These are phyloP conservation scores for Echinarachnius parma DNA, from an alignment of 53 echinoderm and acorn worm species.

Conservation along the genomic window DNA sequence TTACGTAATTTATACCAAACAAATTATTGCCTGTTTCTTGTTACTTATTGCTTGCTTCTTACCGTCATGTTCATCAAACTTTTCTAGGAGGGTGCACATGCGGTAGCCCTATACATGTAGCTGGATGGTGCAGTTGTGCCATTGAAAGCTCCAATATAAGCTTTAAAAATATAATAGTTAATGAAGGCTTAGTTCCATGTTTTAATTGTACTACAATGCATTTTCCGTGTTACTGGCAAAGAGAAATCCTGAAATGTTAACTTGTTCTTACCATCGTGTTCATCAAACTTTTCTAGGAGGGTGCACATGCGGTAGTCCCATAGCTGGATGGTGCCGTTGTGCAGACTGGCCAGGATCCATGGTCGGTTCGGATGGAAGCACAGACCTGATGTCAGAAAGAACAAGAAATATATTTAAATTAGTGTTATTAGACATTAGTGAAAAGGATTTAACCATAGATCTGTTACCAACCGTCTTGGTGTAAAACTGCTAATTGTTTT, in stretches of 20 bases:
- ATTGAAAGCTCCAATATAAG: no score
- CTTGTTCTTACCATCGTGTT: constrained; percentile 79
- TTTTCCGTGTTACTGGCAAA: no score
- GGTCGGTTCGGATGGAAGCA: constrained; percentile 95
- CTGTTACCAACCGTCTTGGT: no score
- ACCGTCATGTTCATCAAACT: constrained; percentile 99
- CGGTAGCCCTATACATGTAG: constrained; percentile 99
- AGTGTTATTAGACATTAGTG: no score
- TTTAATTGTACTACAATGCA: no score
- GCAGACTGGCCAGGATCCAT: constrained; percentile 94
- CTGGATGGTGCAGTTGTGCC: constrained; percentile 83
- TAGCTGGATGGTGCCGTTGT: constrained; percentile 92
- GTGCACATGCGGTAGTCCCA: constrained; percentile 99
- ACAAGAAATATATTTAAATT: neutral
- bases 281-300: constrained; percentile 97
- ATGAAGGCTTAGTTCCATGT: no score
- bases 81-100: constrained; percentile 97
- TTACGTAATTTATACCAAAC: no score
- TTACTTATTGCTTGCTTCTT: no score
- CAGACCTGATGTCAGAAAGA: constrained; percentile 56
- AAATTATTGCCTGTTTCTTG: no score
- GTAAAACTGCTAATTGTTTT: no score
- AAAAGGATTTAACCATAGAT: no score
- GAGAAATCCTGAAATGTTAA: neutral
- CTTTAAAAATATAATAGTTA: no score